Evolutionary conservation across 1,140 invertebrate species (phyloP), one percentile per base, ranked within the genome.

Genomic region (Heliothis virescens): DNA sequence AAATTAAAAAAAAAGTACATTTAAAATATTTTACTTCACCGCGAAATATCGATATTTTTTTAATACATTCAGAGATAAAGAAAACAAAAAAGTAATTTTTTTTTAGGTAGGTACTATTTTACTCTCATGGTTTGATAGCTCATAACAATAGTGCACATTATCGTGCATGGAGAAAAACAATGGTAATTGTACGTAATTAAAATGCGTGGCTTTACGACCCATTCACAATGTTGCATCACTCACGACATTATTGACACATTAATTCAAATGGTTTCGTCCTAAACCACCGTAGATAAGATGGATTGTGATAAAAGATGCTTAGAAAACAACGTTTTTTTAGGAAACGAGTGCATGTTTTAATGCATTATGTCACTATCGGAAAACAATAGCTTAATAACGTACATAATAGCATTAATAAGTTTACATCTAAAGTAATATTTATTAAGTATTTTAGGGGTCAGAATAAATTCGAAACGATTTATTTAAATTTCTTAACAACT

Each of bases 121-220:
- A 76, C 41, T 50, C 21, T 63, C 13, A 18, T 52, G 18, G 16
- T 48, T 47, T 52, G 34, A 48, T 15, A 52, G 48, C 13, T 52
- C 52, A 29, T 15, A 48, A 76, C 74, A 63, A 76, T 65, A 53
- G 57, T 11, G 29, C 4, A 48, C 72, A 48, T 57, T 41, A 52
- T 62, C 34, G 47, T 50, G 13, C 47, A 10, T 10, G 15, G 9
- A 18, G 47, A 76, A 76, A 34, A 65, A 76, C 74, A 76, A 76
- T 76, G n/a, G 74, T 65, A 50, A 76, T 76, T 76, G 60, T 76
- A 41, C 9, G 12, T 53, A 76, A 76, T 76, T 65, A 65, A 65
- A 76, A 63, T 76, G 48, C 60, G 50, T 76, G 48, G 65, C 60
- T 53, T 73, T 75, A 75, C 34, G 72, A 62, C n/a, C 72, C 21